Conservation (phyloP, 2,113 vertebrate genomes). For the Scatophagus argus region DNA sequence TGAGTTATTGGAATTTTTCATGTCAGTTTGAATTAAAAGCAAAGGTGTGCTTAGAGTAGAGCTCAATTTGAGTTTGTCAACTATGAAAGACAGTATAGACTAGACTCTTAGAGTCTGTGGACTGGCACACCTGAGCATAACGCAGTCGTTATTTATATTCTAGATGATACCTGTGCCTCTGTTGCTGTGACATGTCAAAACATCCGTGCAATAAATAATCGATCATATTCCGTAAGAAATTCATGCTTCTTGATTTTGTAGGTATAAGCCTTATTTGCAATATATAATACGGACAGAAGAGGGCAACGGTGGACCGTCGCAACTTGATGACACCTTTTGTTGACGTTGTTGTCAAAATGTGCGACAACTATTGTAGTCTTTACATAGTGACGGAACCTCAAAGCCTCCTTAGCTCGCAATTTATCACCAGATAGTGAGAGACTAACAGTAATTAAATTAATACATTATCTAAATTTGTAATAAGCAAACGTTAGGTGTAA, state of each 20-base stretch:
- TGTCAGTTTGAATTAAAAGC: not conserved
- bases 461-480: no score
- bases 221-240: not conserved
- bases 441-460: no score
- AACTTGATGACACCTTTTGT: conserved; percentile 28
- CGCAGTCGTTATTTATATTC: not conserved
- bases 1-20: conserved; percentile 7
- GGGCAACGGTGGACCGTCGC: conserved; percentile 10
- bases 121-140: not conserved
- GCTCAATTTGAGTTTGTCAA: not conserved
- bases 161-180: not conserved
- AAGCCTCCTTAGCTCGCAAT: not conserved
- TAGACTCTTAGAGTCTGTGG: no score
- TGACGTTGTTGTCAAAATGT: conserved; percentile 12
- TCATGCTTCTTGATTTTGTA: no score
- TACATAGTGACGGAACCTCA: not conserved
- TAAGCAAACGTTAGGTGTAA: not conserved
- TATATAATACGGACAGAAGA: not conserved
- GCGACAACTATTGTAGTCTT: conserved; percentile 51
- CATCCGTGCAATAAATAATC: not conserved
- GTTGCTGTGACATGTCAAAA: not conserved
- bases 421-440: rapidly evolving
- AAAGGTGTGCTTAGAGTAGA: not conserved
- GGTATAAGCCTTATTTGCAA: not conserved
- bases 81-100: not conserved